These are phyloP conservation scores for Acleris literana DNA, from an alignment of 2,888 invertebrate genomes.

Conservation along the genomic window DNA sequence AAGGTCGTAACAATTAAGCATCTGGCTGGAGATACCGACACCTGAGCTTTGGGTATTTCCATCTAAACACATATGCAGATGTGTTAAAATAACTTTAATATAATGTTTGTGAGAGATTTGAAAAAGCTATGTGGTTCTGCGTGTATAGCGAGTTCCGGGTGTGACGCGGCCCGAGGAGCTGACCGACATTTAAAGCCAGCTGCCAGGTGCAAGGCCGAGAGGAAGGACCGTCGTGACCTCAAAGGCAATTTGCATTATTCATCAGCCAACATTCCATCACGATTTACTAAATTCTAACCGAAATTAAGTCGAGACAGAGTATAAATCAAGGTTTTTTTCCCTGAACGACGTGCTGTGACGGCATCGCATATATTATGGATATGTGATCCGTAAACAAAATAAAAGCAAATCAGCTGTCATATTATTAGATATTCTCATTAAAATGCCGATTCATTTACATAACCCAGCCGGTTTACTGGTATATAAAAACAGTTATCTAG, in stretches of 20 bases:
- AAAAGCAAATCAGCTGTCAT: slow-evolving; percentile 50
- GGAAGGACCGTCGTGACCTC: slow-evolving; percentile 41
- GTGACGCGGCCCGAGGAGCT: slow-evolving; percentile 43
- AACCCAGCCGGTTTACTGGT: slow-evolving; percentile 53
- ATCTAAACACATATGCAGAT: slow-evolving; percentile 15
- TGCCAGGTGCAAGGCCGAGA: slow-evolving; percentile 52
- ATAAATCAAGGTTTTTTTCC: slow-evolving; percentile 24
- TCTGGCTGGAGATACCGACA: slow-evolving; percentile 17
- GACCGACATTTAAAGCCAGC: slow-evolving; percentile 48
- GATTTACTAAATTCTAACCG: slow-evolving; percentile 23
- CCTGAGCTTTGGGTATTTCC: slow-evolving; percentile 31
- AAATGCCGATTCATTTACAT: slow-evolving; percentile 48
- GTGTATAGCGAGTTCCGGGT: slow-evolving; percentile 47
- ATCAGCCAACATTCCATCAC: slow-evolving; percentile 41
- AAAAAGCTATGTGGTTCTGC: background rate
- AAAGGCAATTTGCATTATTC: slow-evolving; percentile 44
- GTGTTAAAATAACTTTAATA: slow-evolving; percentile 11
- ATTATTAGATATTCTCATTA: slow-evolving; percentile 22
- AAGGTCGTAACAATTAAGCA: slow-evolving; percentile 16
- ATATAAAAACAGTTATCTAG: slow-evolving; percentile 56
- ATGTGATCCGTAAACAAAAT: slow-evolving; percentile 22
- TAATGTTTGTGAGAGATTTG: slow-evolving; percentile 2
- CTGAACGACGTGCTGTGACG: slow-evolving; percentile 17
- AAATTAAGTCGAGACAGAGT: slow-evolving; percentile 15
- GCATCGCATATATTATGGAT: slow-evolving; percentile 23